Percentiles rank a stretch among this genome's conserved stretches.
Evolutionary conservation across 2,113 vertebrate genomes (phyloP).

Genomic region (Peromyscus polionotus): DNA sequence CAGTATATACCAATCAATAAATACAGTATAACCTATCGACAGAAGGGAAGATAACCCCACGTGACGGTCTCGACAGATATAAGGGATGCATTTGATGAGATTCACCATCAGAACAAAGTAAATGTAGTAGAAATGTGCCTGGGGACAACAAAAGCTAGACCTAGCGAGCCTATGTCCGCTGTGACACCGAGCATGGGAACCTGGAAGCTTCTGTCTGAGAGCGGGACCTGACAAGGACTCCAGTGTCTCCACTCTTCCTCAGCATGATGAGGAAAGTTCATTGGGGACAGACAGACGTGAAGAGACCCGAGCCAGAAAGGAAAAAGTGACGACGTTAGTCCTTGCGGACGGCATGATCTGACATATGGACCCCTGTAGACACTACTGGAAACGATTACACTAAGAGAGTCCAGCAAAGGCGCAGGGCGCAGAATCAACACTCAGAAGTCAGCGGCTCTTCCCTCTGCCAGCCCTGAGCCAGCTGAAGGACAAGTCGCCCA

Average conservation of each 20-base stretch:
- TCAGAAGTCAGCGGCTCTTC: not conserved
- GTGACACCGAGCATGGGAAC: too few species aligned
- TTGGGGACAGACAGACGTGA: not conserved
- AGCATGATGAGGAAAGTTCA: too few species aligned
- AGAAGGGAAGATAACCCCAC: not conserved
- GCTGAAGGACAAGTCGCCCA: not conserved
- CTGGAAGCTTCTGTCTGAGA: not conserved
- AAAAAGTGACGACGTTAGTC: not conserved
- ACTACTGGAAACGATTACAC: not conserved
- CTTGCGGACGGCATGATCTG: too few species aligned
- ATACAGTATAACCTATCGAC: not conserved
- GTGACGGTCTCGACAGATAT: not conserved
- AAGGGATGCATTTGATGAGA: not conserved
- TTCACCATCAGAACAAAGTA: not conserved
- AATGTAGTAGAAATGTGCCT: not conserved
- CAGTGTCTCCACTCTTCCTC: too few species aligned
- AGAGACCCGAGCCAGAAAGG: not conserved
- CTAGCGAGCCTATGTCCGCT: accelerated
- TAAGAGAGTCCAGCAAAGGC: not conserved
- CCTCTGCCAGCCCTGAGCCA: not conserved
- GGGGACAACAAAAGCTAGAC: not conserved
- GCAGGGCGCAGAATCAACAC: not conserved
- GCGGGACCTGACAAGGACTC: not conserved
- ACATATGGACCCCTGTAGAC: not conserved
- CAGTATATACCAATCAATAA: not conserved